Percentiles rank a stretch among this genome's conserved stretches.
These are phyloP conservation scores for Vultur gryphus DNA, from an alignment of 2,797 vertebrate genomes.

Conservation along the genomic window DNA sequence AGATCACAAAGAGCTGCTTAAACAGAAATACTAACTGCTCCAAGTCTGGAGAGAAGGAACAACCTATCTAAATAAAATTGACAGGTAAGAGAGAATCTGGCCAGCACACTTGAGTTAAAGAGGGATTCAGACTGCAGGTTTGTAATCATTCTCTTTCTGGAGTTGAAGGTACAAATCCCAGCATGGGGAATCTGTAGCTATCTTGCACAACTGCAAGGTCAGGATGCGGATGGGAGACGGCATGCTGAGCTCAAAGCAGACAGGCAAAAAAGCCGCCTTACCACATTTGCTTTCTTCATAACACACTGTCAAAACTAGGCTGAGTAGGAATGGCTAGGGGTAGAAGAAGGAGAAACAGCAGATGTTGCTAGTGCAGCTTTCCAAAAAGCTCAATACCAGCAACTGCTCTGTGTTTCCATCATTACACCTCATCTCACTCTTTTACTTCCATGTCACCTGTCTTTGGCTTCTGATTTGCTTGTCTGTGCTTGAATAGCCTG, in stretches of 20 bases:
- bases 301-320: neutral
- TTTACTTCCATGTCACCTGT: neutral
- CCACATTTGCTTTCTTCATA: neutral
- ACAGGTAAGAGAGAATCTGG: neutral
- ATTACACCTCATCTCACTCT: neutral
- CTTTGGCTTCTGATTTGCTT: neutral
- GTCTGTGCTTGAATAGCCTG: neutral
- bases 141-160: neutral
- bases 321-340: neutral
- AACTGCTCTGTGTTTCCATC: neutral
- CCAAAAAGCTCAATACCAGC: neutral
- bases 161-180: constrained; percentile 38
- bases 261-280: neutral
- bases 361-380: neutral
- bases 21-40: neutral
- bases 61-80: neutral
- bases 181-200: neutral
- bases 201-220: neutral
- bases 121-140: neutral
- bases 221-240: neutral
- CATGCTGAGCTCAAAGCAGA: neutral
- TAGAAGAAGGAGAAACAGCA: neutral
- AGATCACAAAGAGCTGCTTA: neutral
- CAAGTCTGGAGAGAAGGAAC: neutral
- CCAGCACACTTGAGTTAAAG: neutral